These are phyloP conservation scores for Plagodis dolabraria DNA, from an alignment of 2,888 invertebrate species.

Conservation along the genomic window DNA sequence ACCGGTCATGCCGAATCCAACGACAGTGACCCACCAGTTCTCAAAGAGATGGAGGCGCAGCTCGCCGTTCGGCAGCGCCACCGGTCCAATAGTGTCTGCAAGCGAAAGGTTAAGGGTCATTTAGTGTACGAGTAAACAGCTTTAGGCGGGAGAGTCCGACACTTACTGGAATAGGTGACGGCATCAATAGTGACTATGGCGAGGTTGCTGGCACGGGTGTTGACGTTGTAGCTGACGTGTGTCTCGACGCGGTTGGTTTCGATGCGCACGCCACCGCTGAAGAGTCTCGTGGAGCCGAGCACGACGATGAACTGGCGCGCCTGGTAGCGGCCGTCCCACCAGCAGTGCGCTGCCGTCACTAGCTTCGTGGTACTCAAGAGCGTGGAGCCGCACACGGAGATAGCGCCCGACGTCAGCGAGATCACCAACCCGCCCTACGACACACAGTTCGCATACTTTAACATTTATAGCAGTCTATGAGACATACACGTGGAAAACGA, in stretches of 20 bases:
- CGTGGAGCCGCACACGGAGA: constrained; percentile 48
- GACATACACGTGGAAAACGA: too few relatives aligned
- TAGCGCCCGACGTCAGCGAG: constrained; percentile 44
- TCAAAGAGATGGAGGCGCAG: constrained; percentile 25
- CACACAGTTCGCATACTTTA: neutral
- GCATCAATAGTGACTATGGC: constrained; percentile 36
- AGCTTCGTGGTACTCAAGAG: constrained; percentile 44
- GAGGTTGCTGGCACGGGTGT: constrained; percentile 44
- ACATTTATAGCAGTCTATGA: neutral
- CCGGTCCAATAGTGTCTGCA: constrained; percentile 51
- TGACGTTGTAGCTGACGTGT: constrained; percentile 41
- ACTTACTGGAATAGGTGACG: constrained; percentile 47
- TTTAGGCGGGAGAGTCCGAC: too few relatives aligned
- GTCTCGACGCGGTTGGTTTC: constrained; percentile 41
- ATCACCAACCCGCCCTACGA: constrained; percentile 41
- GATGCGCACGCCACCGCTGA: constrained; percentile 45
- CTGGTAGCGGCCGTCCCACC: constrained; percentile 46
- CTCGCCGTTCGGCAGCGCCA: constrained; percentile 48
- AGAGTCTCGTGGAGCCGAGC: constrained; percentile 46
- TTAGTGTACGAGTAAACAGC: neutral
- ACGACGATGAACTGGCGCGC: constrained; percentile 51
- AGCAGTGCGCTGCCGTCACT: constrained; percentile 55
- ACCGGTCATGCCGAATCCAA: too few relatives aligned
- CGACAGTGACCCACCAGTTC: too few relatives aligned
- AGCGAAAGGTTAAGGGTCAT: neutral